Evolutionary conservation across 2,113 vertebrate species (phyloP).

Genomic region (Trachemys scripta): DNA sequence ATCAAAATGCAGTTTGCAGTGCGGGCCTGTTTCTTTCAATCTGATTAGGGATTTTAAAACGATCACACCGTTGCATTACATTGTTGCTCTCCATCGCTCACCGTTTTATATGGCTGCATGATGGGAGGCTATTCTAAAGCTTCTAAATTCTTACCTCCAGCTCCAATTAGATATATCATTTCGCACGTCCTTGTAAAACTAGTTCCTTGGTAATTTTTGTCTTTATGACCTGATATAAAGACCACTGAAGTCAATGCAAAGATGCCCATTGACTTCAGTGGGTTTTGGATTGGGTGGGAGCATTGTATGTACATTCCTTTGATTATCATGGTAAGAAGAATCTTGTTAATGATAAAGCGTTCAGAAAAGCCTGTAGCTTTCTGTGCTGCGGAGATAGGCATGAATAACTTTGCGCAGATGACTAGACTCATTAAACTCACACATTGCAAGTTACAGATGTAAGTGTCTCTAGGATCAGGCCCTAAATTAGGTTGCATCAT

Average conservation of each 20-base stretch:
- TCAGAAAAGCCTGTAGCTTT: background rate
- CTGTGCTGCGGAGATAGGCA: background rate
- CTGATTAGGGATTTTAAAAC: background rate
- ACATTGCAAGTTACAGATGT: rapidly evolving
- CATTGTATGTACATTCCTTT: background rate
- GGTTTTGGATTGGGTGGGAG: background rate
- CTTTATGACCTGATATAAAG: background rate
- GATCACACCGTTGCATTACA: background rate
- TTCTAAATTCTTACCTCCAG: background rate
- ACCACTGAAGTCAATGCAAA: background rate
- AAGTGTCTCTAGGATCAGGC: background rate
- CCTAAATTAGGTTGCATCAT: background rate
- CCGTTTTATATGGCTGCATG: background rate
- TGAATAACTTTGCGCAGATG: background rate
- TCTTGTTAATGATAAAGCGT: background rate
- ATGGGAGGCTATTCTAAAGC: background rate
- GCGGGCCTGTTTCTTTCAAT: background rate
- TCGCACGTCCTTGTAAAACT: background rate
- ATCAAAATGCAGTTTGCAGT: background rate
- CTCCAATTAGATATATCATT: background rate
- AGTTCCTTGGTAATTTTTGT: background rate
- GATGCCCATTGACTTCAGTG: background rate
- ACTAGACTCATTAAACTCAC: background rate
- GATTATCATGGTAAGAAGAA: background rate
- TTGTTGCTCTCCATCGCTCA: background rate